Percentiles rank a stretch among this genome's conserved stretches.
Conservation (phyloP, 2,888 invertebrate genomes). For the Tubulanus polymorphus region DNA sequence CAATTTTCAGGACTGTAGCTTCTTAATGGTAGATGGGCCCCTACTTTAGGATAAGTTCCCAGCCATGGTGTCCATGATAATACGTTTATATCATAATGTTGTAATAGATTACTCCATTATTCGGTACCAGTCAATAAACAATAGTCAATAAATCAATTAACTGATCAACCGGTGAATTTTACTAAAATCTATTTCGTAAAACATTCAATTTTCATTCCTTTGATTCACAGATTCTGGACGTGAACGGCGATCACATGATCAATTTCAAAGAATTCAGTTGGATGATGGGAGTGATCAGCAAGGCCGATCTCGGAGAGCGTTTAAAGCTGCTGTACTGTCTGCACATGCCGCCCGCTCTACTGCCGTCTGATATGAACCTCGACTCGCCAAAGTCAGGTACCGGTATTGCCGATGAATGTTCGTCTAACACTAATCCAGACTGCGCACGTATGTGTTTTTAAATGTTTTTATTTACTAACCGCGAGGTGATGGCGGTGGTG, state of each 20-base stretch:
- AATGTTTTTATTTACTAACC: too few species aligned
- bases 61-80: neutral
- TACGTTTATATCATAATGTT: neutral
- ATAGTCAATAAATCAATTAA: neutral
- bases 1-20: too few species aligned
- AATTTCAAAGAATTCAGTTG: slow-evolving; percentile 84
- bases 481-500: too few species aligned
- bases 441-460: too few species aligned
- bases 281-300: slow-evolving; percentile 73
- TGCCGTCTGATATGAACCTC: slow-evolving; percentile 21
- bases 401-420: neutral
- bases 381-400: slow-evolving; percentile 32
- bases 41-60: neutral
- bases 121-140: neutral
- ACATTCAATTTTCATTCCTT: neutral
- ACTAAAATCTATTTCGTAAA: too few species aligned
- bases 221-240: slow-evolving; percentile 73
- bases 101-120: neutral
- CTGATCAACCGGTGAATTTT: neutral
- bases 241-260: slow-evolving; percentile 75
- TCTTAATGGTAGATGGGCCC: too few species aligned
- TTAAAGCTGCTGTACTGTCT: slow-evolving; percentile 83
- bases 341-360: slow-evolving; percentile 66
- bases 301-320: slow-evolving; percentile 74
- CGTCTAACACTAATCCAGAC: too few species aligned